A percentile compares a stretch with the other conserved stretches of the same genome.
Evolutionary conservation across 2,113 vertebrate species (phyloP).

Genomic region (Axis porcinus): DNA sequence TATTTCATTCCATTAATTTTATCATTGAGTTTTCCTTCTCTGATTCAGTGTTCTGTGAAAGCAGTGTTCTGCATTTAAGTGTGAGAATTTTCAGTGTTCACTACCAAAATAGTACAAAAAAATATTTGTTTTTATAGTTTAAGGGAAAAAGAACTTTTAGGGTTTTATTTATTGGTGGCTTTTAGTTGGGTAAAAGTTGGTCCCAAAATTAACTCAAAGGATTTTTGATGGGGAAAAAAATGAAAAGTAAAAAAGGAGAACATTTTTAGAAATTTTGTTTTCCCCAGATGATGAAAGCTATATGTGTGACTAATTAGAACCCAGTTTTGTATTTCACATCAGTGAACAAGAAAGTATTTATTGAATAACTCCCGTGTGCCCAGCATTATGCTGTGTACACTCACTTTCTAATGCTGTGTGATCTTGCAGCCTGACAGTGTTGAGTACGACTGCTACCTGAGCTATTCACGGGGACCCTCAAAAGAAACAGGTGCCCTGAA

Average conservation of each 20-base stretch:
- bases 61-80: neutral
- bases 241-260: neutral
- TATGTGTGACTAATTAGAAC: neutral
- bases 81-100: neutral
- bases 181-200: conserved; percentile 12
- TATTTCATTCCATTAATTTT: neutral
- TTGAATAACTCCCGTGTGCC: neutral
- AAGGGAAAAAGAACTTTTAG: neutral
- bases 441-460: neutral
- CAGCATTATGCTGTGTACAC: neutral
- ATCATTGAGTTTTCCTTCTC: neutral
- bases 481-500: neutral
- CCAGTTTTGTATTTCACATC: neutral
- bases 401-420: neutral
- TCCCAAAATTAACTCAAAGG: neutral
- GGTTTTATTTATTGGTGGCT: neutral
- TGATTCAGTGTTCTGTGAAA: neutral
- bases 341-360: neutral
- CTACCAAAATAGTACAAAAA: neutral
- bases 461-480: neutral
- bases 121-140: neutral
- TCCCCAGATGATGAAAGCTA: neutral
- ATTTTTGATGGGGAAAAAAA: neutral
- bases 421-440: no score
- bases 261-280: neutral